Percentiles rank a stretch among this genome's conserved stretches.
phyloP scores from a whole-genome alignment of 2,113 vertebrate genomes.

The Dryoscopus gambensis region DNA sequence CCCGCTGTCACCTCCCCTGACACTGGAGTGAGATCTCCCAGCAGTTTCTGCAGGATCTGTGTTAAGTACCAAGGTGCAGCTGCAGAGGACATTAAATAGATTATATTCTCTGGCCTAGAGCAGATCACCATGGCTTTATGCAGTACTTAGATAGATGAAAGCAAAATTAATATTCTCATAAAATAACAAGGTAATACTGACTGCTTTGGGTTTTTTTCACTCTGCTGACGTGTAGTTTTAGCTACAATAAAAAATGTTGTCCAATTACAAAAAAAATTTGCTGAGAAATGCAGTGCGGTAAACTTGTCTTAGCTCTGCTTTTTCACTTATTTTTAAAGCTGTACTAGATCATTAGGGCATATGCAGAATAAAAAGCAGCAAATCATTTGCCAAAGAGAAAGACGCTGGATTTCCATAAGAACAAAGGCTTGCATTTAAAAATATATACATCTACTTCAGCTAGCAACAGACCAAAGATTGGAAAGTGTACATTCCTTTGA shows the following conservation, averaged over 20 bases:
- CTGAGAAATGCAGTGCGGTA: neutral
- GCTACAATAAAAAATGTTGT: neutral
- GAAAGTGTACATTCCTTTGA: neutral
- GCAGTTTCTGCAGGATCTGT: neutral
- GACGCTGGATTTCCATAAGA: neutral
- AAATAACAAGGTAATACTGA: neutral
- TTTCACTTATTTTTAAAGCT: neutral
- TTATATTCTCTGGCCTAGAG: neutral
- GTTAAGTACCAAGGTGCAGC: neutral
- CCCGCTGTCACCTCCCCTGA: neutral
- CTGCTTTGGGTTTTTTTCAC: neutral
- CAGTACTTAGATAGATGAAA: neutral
- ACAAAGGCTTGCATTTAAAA: neutral
- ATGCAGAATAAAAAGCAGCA: neutral
- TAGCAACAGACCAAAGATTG: neutral
- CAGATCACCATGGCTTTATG: neutral
- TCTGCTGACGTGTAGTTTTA: neutral
- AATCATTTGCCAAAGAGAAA: neutral
- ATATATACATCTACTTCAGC: neutral
- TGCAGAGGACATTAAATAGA: neutral
- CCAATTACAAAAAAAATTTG: neutral
- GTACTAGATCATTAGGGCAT: neutral
- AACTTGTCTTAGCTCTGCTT: neutral
- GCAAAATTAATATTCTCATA: neutral
- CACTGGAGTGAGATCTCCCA: neutral